Percentiles rank a stretch among this genome's conserved stretches.
phyloP scores from a whole-genome alignment of 2,797 vertebrate genomes.

The Cossypha polioptera region DNA sequence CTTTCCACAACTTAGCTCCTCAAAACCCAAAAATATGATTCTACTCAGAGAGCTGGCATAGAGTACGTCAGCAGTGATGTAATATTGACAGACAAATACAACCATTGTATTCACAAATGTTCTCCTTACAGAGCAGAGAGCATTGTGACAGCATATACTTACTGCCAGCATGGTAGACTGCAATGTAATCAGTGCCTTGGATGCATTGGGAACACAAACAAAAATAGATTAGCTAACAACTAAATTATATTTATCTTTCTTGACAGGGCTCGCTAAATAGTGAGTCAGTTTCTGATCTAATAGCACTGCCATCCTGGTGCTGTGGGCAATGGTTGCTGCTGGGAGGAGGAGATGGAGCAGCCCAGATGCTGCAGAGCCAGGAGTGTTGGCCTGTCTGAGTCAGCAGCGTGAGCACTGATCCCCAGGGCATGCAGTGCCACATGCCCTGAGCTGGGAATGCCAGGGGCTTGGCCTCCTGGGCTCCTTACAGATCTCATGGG shows the following conservation, averaged over 20 bases:
- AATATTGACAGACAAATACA: constrained; percentile 53
- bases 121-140: constrained; percentile 20
- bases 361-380: background rate
- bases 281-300: constrained; percentile 27
- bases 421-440: background rate
- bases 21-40: background rate
- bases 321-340: background rate
- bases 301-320: background rate
- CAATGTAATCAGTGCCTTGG: constrained; percentile 34
- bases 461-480: background rate
- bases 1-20: background rate
- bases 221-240: constrained; percentile 57
- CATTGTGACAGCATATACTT: background rate
- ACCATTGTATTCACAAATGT: constrained; percentile 40
- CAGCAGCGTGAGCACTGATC: background rate
- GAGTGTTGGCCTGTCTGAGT: background rate
- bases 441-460: background rate
- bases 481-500: background rate
- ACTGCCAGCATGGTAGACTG: constrained; percentile 24
- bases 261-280: background rate
- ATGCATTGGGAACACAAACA: constrained; percentile 54
- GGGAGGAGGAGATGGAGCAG: background rate
- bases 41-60: background rate
- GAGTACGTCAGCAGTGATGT: background rate
- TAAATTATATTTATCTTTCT: constrained; percentile 53